Evolutionary conservation across 2,797 vertebrate genomes (phyloP).

Genomic region (Hozukius guyotensis): DNA sequence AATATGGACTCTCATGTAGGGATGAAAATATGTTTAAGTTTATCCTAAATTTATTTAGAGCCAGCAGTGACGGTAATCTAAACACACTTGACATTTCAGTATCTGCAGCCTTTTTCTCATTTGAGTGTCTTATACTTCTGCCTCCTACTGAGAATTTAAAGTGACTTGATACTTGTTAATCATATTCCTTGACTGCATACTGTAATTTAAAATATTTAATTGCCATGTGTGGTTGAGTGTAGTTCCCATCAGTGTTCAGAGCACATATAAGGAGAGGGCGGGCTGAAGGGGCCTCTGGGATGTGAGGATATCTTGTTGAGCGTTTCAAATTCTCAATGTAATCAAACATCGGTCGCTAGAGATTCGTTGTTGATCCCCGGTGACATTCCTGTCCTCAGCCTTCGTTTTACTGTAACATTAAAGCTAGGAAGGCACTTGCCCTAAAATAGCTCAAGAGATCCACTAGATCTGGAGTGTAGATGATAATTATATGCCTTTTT

Average conservation of each 20-base stretch:
- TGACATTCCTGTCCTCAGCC: slow-evolving; percentile 1
- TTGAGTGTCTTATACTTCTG: background rate
- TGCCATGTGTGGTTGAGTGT: background rate
- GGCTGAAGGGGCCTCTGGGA: background rate
- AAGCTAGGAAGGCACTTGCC: background rate
- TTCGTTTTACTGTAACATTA: background rate
- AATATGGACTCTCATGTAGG: background rate
- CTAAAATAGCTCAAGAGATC: background rate
- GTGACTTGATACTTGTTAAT: slow-evolving; percentile 26
- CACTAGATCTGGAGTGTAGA: background rate
- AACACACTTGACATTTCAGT: slow-evolving; percentile 11
- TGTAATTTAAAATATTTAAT: slow-evolving; percentile 26
- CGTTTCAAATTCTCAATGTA: slow-evolving; percentile 27
- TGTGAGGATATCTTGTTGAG: slow-evolving; percentile 15
- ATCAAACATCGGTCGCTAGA: slow-evolving; percentile 17
- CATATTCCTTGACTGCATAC: slow-evolving; percentile 16
- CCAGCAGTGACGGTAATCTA: background rate
- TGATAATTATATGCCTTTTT: background rate
- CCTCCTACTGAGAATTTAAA: slow-evolving; percentile 9
- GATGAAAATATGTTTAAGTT: background rate
- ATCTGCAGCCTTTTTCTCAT: slow-evolving; percentile 1
- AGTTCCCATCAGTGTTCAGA: slow-evolving; percentile 17
- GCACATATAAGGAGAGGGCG: background rate
- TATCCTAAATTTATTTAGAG: background rate
- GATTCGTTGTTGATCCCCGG: slow-evolving; percentile 12